Conservation (phyloP, 2,797 vertebrate genomes). For the Luscinia luscinia region DNA sequence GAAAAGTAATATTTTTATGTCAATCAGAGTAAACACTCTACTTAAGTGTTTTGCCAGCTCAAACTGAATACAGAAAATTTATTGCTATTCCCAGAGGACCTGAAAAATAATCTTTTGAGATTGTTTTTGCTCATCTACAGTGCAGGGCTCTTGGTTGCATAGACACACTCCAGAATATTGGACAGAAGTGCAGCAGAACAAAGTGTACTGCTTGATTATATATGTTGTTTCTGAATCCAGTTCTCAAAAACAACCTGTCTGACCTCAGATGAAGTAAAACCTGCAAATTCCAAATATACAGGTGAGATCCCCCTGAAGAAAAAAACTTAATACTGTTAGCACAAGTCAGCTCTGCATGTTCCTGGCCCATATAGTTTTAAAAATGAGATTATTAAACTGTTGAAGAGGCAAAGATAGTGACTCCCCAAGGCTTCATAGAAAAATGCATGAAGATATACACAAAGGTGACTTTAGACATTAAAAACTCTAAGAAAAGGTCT, state of each 20-base stretch:
- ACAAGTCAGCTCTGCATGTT: not conserved
- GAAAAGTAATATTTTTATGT: not conserved
- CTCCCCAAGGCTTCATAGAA: constrained; percentile 27
- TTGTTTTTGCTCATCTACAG: not conserved
- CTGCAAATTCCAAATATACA: not conserved
- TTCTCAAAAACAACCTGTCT: not conserved
- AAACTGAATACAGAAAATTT: not conserved
- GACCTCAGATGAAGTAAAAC: not conserved
- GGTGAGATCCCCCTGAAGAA: not conserved
- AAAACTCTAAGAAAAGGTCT: constrained; percentile 17
- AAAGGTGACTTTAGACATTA: constrained; percentile 57
- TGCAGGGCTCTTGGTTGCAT: not conserved
- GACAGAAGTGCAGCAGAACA: not conserved
- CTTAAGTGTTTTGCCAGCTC: not conserved
- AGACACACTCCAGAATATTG: not conserved
- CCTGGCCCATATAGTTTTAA: not conserved
- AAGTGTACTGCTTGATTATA: not conserved
- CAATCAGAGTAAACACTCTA: not conserved
- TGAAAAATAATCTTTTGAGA: not conserved
- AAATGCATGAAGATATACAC: constrained; percentile 14
- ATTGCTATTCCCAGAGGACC: not conserved
- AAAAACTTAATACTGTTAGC: not conserved
- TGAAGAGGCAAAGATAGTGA: constrained; percentile 19
- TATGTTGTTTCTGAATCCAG: not conserved
- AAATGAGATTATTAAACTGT: constrained; percentile 34